phyloP scores from a whole-genome alignment of 2,113 vertebrate species.

The Microcebus tavaratra region DNA sequence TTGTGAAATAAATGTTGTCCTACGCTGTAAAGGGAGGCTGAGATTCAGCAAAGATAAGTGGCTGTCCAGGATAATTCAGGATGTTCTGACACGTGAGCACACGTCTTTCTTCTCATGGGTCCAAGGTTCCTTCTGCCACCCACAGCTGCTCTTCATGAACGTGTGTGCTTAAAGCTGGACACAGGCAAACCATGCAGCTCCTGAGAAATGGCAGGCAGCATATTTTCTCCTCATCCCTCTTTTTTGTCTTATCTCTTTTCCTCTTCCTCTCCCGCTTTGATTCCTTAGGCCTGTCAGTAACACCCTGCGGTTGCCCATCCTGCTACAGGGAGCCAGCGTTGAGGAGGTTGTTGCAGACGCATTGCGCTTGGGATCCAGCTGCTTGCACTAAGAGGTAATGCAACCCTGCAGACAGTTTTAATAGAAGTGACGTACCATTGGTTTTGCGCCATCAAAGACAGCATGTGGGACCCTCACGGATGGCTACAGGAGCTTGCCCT shows the following conservation, averaged over 20 bases:
- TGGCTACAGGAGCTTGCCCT: not conserved
- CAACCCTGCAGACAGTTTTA: not conserved
- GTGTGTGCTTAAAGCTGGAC: not conserved
- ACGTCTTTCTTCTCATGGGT: not conserved
- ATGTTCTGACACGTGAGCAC: not conserved
- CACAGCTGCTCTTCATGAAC: not conserved
- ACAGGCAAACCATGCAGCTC: rapidly evolving
- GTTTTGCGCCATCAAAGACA: not conserved
- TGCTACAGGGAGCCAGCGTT: not conserved
- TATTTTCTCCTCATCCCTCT: not conserved
- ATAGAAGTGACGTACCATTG: not conserved
- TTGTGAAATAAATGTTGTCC: rapidly evolving
- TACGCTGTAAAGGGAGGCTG: not conserved
- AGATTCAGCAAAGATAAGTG: not conserved
- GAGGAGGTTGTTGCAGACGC: not conserved
- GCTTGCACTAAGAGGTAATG: not conserved
- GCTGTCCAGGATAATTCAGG: no score
- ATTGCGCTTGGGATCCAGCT: rapidly evolving
- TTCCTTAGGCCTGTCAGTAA: not conserved
- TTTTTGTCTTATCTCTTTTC: not conserved
- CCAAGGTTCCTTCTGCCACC: not conserved
- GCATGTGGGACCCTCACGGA: not conserved
- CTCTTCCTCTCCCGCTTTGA: not conserved
- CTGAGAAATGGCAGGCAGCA: not conserved
- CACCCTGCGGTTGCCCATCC: no score